phyloP scores from a whole-genome alignment of 1,140 invertebrate genomes.

The Branchinecta lynchi region DNA sequence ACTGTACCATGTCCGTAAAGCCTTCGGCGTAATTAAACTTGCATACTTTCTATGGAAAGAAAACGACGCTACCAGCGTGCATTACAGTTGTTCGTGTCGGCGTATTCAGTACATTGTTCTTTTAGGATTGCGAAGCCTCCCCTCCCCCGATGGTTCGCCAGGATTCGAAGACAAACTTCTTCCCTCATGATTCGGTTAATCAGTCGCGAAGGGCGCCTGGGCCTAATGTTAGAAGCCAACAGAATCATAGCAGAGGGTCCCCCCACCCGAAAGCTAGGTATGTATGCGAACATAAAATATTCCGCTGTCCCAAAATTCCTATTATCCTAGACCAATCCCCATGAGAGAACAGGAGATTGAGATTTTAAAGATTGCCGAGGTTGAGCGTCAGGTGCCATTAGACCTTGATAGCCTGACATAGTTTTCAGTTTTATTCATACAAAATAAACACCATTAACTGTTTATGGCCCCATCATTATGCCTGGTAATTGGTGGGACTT shows the following conservation, averaged over 20 bases:
- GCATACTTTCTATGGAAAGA: too few relatives aligned
- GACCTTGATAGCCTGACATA: too few relatives aligned
- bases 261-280: slow-evolving; percentile 20
- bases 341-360: too few relatives aligned
- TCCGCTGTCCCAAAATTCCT: background rate
- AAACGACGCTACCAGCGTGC: slow-evolving; percentile 25
- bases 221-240: slow-evolving; percentile 17
- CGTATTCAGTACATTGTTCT: slow-evolving; percentile 49
- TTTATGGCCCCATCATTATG: too few relatives aligned
- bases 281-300: slow-evolving; percentile 25
- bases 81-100: slow-evolving; percentile 49
- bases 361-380: too few relatives aligned
- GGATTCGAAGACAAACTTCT: slow-evolving; percentile 82
- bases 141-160: slow-evolving; percentile 74
- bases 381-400: too few relatives aligned
- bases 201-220: slow-evolving; percentile 30
- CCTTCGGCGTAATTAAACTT: too few relatives aligned
- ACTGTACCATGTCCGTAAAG: too few relatives aligned
- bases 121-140: slow-evolving; percentile 71
- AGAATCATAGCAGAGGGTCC: slow-evolving; percentile 6
- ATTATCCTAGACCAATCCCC: too few relatives aligned
- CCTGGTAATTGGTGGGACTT: too few relatives aligned
- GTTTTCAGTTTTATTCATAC: too few relatives aligned
- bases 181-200: slow-evolving; percentile 47
- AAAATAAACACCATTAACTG: too few relatives aligned